Evolutionary conservation across 2,113 vertebrate species (phyloP), one percentile per base, ranked within the genome.

Genomic region (Microcebus griseorufus): DNA sequence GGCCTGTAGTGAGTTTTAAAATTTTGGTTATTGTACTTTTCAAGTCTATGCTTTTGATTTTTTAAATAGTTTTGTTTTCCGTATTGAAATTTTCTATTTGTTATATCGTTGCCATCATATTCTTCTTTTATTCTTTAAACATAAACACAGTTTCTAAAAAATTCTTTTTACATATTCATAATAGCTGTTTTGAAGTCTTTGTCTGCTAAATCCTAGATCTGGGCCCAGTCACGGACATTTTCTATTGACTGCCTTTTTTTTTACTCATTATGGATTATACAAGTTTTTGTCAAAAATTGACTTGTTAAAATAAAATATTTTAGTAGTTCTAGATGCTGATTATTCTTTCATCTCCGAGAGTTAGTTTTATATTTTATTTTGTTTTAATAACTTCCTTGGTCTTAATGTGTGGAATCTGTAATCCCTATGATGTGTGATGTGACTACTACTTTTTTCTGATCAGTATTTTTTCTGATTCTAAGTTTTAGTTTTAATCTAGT

Each of bases 111-210:
- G 32, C 25, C 58, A 90, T 95, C 55, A 86, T 93, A 60, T 55
- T 90, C 85, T 93, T 9, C 45, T 95, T 79, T 90, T 93, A 76
- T 79, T 95, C 64, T 73, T 85, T 95, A 86, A 64, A 29, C 27
- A 64, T 64, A 64, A 93, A 55, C 27, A 70, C 3, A 67, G 13
- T 84, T 86, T 79, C 7, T 14, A 39, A 85, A 94, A 70, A 69
- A 90, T 85, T 93, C 27, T 82, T 69, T 72, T 48, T 39, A 51
- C 22, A 22, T 62, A 53, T 70, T 60, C 84, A 53, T 69, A 53
- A 45, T 82, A 88, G 22, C 45, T 90, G 2, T 79, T 90, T 76
- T 94, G 39, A 96, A 93, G 73, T 81, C 72, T 86, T 76, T 81
- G 6, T 48, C 29, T 94, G 73, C 27, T 91, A 93, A 93, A 67